These are phyloP conservation scores for Calosoma granatense DNA, from an alignment of 1,140 invertebrate species.

Conservation along the genomic window DNA sequence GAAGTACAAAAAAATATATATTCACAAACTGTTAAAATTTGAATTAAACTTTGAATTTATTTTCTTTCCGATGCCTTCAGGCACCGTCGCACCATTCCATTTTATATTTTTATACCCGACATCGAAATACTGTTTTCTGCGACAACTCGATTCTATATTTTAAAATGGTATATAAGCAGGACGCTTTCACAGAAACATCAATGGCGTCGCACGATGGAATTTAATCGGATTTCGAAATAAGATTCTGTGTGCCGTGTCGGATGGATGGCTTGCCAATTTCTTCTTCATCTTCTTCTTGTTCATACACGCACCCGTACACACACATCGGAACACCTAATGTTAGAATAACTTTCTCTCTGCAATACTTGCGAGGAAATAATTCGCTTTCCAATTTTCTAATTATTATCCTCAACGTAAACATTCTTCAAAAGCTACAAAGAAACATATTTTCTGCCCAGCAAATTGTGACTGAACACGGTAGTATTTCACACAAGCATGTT, in stretches of 20 bases:
- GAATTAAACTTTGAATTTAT: conserved; percentile 8
- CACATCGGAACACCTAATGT: no score
- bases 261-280: background rate
- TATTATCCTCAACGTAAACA: no score
- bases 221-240: background rate
- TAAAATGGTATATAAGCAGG: background rate
- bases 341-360: no score
- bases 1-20: conserved; percentile 21
- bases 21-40: conserved; percentile 4
- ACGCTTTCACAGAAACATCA: background rate
- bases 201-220: background rate
- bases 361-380: no score
- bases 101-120: background rate
- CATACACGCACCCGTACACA: no score
- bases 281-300: no score
- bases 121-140: background rate
- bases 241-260: background rate
- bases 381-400: no score
- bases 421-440: no score
- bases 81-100: no score
- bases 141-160: background rate
- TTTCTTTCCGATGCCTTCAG: background rate
- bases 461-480: no score
- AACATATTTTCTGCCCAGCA: no score
- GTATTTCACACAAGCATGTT: no score